Percentiles rank a stretch among this genome's conserved stretches.
These are phyloP conservation scores for Plebejus argus DNA, from an alignment of 2,888 invertebrate genomes.

Conservation along the genomic window DNA sequence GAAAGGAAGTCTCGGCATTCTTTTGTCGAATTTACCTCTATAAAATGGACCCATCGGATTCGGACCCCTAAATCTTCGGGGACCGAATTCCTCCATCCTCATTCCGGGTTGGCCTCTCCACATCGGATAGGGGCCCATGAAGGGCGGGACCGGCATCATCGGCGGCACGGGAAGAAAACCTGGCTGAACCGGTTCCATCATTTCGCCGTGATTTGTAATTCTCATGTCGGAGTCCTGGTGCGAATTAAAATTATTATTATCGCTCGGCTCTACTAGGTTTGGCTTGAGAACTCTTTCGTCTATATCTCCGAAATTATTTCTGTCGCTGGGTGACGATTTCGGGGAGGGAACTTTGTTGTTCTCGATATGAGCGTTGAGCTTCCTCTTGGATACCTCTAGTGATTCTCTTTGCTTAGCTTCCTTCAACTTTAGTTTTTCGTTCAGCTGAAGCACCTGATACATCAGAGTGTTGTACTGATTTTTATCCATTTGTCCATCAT, in stretches of 20 bases:
- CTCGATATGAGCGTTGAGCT: slow-evolving; percentile 65
- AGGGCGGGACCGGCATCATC: slow-evolving; percentile 51
- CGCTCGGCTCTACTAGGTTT: slow-evolving; percentile 57
- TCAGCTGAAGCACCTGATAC: slow-evolving; percentile 88
- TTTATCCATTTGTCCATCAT: slow-evolving; percentile 86
- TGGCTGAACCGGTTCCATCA: slow-evolving; percentile 47
- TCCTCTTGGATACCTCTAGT: slow-evolving; percentile 76
- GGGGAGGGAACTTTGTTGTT: slow-evolving; percentile 71
- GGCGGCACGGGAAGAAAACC: slow-evolving; percentile 59
- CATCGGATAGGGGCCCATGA: slow-evolving; percentile 52
- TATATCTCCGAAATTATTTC: slow-evolving; percentile 73
- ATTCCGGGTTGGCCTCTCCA: slow-evolving; percentile 66
- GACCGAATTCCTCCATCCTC: slow-evolving; percentile 60
- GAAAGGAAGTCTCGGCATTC: slow-evolving; percentile 56
- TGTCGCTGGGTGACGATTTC: slow-evolving; percentile 62
- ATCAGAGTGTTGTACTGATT: slow-evolving; percentile 88
- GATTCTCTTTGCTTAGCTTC: slow-evolving; percentile 88
- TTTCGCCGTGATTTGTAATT: slow-evolving; percentile 50
- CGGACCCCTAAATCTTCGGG: slow-evolving; percentile 62
- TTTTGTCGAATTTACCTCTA: slow-evolving; percentile 63
- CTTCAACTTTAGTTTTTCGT: slow-evolving; percentile 87
- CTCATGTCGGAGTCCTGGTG: slow-evolving; percentile 71
- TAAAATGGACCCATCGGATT: slow-evolving; percentile 56
- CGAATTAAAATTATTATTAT: slow-evolving; percentile 58
- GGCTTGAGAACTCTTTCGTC: slow-evolving; percentile 73